Percentiles rank a stretch among this genome's conserved stretches.
phyloP scores from a whole-genome alignment of 2,113 vertebrate genomes.

The Podiceps cristatus region DNA sequence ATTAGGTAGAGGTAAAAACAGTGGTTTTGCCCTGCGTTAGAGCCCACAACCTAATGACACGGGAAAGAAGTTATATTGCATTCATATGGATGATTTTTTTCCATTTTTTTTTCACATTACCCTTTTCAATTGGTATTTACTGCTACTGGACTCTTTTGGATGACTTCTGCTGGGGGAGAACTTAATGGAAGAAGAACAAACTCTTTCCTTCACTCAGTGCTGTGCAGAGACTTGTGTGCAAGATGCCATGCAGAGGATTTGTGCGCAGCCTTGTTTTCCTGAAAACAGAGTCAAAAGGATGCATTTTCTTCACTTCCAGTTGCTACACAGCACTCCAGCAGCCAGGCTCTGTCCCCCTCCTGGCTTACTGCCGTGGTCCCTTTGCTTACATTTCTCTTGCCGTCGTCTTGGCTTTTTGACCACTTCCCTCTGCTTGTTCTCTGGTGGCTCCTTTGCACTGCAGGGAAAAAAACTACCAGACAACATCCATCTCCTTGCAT shows the following conservation, averaged over 20 bases:
- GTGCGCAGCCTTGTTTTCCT: neutral
- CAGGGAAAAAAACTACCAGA: neutral
- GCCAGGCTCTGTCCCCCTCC: neutral
- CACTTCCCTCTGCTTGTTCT: neutral
- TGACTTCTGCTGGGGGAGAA: neutral
- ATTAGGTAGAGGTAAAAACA: neutral
- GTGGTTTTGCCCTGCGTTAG: neutral
- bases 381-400: neutral
- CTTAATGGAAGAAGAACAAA: neutral
- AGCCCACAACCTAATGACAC: neutral
- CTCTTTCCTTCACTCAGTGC: neutral
- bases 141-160: neutral
- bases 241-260: neutral
- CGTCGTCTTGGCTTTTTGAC: neutral
- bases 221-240: accelerated
- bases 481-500: neutral
- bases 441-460: neutral
- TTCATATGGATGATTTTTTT: neutral
- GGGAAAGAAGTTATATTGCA: neutral
- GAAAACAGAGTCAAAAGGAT: neutral
- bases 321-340: neutral
- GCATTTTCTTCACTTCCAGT: neutral
- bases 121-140: neutral
- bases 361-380: neutral
- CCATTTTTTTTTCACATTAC: neutral